phyloP scores from a whole-genome alignment of 2,797 vertebrate species.

The Halcyon leucocephala region DNA sequence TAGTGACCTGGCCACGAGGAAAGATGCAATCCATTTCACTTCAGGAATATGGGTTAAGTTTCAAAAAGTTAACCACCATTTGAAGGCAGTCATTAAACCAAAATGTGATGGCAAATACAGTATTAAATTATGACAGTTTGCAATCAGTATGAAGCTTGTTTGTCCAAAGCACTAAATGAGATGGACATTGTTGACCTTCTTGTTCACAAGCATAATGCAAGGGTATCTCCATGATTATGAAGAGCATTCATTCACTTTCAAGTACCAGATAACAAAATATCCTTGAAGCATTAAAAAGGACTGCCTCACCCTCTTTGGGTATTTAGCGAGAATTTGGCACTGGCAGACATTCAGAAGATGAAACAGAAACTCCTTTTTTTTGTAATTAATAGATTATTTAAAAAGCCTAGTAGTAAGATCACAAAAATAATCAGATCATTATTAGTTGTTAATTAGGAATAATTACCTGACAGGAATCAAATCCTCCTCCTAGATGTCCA shows the following conservation, averaged over 20 bases:
- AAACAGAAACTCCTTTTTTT: neutral
- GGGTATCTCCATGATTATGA: neutral
- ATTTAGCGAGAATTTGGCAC: neutral
- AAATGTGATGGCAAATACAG: neutral
- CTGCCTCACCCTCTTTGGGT: neutral
- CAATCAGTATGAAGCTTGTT: neutral
- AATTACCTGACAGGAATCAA: conserved; percentile 92
- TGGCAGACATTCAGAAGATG: neutral
- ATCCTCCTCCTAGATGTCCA: conserved; percentile 82
- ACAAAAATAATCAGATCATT: neutral
- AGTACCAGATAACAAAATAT: neutral
- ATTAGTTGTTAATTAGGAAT: neutral
- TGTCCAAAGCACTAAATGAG: neutral
- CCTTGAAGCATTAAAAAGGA: neutral
- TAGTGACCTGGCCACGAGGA: neutral
- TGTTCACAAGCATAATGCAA: neutral
- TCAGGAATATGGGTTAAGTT: neutral
- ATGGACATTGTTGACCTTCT: neutral
- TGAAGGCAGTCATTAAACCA: neutral
- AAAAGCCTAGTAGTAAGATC: neutral
- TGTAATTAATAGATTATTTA: neutral
- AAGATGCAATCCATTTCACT: neutral
- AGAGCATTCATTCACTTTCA: neutral
- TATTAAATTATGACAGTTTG: neutral
- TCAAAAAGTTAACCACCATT: neutral